Percentiles rank a stretch among this genome's conserved stretches.
Conservation (phyloP, 2,113 vertebrate genomes). For the Lagopus leucura region DNA sequence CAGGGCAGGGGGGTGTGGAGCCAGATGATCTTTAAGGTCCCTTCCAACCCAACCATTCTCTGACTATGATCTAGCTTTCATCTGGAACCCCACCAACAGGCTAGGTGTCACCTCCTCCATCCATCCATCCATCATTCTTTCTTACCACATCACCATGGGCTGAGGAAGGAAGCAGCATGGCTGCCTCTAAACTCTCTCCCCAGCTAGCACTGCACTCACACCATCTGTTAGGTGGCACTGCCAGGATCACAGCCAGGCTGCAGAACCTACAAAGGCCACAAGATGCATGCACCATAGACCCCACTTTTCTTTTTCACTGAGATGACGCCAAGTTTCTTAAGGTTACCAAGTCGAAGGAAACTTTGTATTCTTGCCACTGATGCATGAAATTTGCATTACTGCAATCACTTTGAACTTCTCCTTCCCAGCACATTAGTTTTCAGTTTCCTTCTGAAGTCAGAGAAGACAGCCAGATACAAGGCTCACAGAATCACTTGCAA, state of each 20-base stretch:
- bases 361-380: background rate
- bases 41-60: too few species aligned
- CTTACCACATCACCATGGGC: background rate
- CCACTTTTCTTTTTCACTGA: fast-evolving
- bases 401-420: background rate
- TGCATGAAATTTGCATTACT: background rate
- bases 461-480: fast-evolving
- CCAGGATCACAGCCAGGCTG: background rate
- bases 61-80: background rate
- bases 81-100: background rate
- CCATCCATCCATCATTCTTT: background rate
- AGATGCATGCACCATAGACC: background rate
- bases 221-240: background rate
- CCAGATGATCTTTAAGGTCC: too few species aligned
- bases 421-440: background rate
- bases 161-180: background rate
- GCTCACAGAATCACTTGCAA: background rate
- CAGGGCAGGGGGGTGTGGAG: too few species aligned
- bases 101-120: background rate
- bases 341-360: background rate
- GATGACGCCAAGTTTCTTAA: background rate
- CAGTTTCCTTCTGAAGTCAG: background rate
- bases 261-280: background rate
- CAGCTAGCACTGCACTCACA: fast-evolving
- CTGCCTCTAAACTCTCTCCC: background rate